Base-by-base conservation (phyloP, 1,140 invertebrate species). In the Penaeus indicus region DNA sequence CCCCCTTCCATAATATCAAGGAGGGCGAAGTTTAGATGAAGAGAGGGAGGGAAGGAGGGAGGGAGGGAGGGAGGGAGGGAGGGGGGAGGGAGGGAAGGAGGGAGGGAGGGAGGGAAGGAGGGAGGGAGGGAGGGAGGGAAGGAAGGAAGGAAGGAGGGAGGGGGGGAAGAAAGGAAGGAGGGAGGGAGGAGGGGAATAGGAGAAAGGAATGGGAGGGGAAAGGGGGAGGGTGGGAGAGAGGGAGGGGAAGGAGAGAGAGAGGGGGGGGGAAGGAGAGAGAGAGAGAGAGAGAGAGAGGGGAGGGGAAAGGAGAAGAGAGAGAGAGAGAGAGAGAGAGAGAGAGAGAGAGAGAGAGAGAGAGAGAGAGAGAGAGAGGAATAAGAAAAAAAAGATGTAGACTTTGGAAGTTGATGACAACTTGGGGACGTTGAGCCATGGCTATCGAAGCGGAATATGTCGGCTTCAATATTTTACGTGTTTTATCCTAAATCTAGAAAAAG, bases 311-410 rank as follows among this genome's bases (percentile, higher is more conserved):
- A 2, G 38, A 27, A 77, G n/a, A 77, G 72, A 77, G 72, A 77
- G 72, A 77, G 72, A 77, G 72, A 77, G 72, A 77, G 72, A 32
- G 72, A 32, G 25, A 32, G 72, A 77, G 72, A 32, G 72, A 32
- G 72, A 77, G 72, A 32, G 72, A 77, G 72, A 32, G 72, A 77
- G 72, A 25, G n/a, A 8, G 72, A 32, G 77, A 19, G 13, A 19
- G 32, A 19, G 77, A 79, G 77, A 79, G 77, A 78, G 77, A 78
- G 77, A 78, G 27, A 78, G 77, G 60, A 54, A 78, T 27, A 78
- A 32, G 32, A 32, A 32, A 32, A 32, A 32, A 32, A 32, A 32
- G 32, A 4, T 4, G 4, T 42, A 8, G 38, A 42, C 38, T 42
- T 42, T 8, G 38, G 38, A 42, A 42, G 38, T 42, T 42, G 54